Evolutionary conservation across 2,888 invertebrate species (phyloP), one percentile per base, ranked within the genome.

Genomic region (Eremobia ochroleuca): DNA sequence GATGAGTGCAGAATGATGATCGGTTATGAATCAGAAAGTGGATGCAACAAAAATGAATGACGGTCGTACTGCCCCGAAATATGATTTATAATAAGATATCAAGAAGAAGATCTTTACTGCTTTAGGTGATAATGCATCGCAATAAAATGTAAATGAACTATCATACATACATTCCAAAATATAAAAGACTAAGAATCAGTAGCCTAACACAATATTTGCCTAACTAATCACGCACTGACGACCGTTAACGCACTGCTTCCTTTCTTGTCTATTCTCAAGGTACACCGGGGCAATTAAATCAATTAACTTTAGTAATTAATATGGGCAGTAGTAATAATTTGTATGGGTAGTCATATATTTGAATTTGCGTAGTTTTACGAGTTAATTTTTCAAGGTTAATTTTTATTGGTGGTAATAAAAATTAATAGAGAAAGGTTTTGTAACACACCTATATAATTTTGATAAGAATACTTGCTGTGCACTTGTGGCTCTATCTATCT

Each of bases 181-280:
- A 43, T 31, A 64, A 58, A 58, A 31, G 31, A 75, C 1, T 43
- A n/a, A 37, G 28, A 64, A 0, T 8, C 15, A 62, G 21, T n/a
- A 31, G 21, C 18, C 6, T 55, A 37, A 34, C 25, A 73, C 18
- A 43, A 9, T 8, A 18, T 72, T 79, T 79, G 64, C 37, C 6
- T 31, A 83, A 69, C 43, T 72, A 65, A 81, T 70, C 46, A 73
- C 37, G 40, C 49, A 61, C 25, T 68, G n/a, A n/a, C 9, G 21
- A 37, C 71, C 67, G 58, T 73, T n/a, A 75, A 59, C 34, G 8
- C 43, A 68, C 55, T 43, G 59, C 52, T 87, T 82, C 87, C 87
- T 77, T 88, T 88, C 77, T 82, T 73, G 82, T 80, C 76, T 65
- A 68, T 73, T 81, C 76, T 73, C 88, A 88, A 88, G 88, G 88